A percentile compares a stretch with the other conserved stretches of the same genome.
phyloP scores from a whole-genome alignment of 2,888 invertebrate species.

The Cosmopolites sordidus region DNA sequence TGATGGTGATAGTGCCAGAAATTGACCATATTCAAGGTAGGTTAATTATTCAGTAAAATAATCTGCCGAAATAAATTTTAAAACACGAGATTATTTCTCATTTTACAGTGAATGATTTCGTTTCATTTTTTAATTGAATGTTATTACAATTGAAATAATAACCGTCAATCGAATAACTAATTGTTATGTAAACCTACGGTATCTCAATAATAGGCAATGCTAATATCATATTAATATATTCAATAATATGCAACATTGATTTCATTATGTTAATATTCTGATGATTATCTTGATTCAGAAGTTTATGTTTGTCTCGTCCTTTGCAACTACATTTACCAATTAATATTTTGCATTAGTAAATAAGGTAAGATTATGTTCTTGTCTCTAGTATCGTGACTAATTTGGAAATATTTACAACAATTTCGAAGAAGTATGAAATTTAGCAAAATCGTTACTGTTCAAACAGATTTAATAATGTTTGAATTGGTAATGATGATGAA shows the following conservation, averaged over 20 bases:
- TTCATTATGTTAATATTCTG: slow-evolving; percentile 48
- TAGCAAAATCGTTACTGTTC: background rate
- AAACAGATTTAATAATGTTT: background rate
- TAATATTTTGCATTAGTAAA: background rate
- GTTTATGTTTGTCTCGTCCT: slow-evolving; percentile 31
- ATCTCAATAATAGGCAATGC: slow-evolving; percentile 7
- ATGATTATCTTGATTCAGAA: slow-evolving; percentile 47
- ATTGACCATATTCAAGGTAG: too few relatives aligned
- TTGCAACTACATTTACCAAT: background rate
- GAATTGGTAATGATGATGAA: slow-evolving; percentile 11
- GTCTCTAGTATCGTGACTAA: too few relatives aligned
- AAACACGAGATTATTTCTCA: too few relatives aligned
- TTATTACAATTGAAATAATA: background rate
- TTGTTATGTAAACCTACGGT: slow-evolving; percentile 1
- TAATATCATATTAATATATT: slow-evolving; percentile 48
- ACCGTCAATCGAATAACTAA: background rate
- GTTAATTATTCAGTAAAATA: too few relatives aligned
- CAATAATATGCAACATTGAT: slow-evolving; percentile 49
- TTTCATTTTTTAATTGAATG: background rate
- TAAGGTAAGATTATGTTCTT: background rate
- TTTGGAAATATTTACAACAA: too few relatives aligned
- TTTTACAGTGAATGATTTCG: too few relatives aligned
- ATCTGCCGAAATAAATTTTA: too few relatives aligned
- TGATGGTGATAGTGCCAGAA: too few relatives aligned
- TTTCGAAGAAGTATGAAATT: background rate